These are phyloP conservation scores for Brachionus koreanus DNA, from an alignment of 1,140 invertebrate genomes.

Conservation along the genomic window DNA sequence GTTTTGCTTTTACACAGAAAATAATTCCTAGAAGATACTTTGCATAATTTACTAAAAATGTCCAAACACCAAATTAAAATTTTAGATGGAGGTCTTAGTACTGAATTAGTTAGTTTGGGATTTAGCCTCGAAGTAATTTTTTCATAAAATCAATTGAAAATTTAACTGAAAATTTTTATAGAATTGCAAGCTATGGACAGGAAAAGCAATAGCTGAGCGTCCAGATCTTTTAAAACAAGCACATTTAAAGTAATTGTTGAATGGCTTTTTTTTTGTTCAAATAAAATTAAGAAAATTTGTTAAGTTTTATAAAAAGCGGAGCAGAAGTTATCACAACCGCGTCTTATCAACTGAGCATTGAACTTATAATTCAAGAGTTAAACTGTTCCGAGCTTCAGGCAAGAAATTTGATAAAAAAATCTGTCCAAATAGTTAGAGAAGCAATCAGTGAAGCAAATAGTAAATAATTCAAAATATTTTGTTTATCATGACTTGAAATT, in stretches of 20 bases:
- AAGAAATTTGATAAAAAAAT: conserved; percentile 67
- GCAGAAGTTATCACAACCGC: conserved; percentile 77
- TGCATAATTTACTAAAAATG: neutral
- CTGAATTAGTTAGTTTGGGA: neutral
- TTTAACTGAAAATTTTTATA: neutral
- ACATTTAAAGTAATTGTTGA: conserved; percentile 66
- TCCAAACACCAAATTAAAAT: neutral
- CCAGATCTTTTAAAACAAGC: conserved; percentile 69
- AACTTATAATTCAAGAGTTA: conserved; percentile 70
- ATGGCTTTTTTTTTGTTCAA: neutral
- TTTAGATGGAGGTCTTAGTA: conserved; percentile 39
- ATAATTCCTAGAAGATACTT: too few species aligned
- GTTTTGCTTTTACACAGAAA: neutral
- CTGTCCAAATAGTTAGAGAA: conserved; percentile 66
- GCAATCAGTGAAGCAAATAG: conserved; percentile 50
- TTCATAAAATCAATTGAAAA: neutral
- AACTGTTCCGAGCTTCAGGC: conserved; percentile 64
- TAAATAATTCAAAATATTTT: conserved; percentile 34
- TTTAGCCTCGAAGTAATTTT: neutral
- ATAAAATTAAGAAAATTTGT: conserved; percentile 4
- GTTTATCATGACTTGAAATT: neutral
- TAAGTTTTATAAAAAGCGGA: conserved; percentile 65
- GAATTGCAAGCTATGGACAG: conserved; percentile 22
- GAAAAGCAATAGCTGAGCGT: conserved; percentile 50
- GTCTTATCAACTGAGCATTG: conserved; percentile 80